Conservation (phyloP, 2,113 vertebrate genomes). For the Cairina moschata region DNA sequence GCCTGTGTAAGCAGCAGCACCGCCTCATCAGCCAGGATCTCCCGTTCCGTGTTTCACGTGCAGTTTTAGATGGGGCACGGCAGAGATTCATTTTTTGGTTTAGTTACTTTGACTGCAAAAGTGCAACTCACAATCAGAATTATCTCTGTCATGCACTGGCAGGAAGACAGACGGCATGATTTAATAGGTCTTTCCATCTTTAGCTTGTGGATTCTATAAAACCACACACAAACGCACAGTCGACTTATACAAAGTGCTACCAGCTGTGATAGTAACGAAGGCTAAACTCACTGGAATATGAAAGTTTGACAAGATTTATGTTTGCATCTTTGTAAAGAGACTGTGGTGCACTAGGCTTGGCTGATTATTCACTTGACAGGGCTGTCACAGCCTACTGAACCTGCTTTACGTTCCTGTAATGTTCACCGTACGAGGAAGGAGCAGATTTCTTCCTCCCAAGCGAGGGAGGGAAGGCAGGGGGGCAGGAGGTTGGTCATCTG, state of each 20-base stretch:
- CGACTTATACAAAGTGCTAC: slow-evolving; percentile 47
- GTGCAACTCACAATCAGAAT: slow-evolving; percentile 52
- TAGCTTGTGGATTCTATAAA: slow-evolving; percentile 43
- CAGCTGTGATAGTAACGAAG: slow-evolving; percentile 67
- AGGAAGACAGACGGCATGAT: slow-evolving; percentile 60
- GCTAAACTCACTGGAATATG: slow-evolving; percentile 66
- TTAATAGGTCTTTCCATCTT: slow-evolving; percentile 63
- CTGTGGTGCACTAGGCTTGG: slow-evolving; percentile 59
- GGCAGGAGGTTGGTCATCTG: background rate
- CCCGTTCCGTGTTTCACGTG: background rate
- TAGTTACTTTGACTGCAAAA: slow-evolving; percentile 52
- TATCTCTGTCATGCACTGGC: slow-evolving; percentile 51
- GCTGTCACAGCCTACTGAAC: slow-evolving; percentile 67
- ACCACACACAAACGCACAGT: background rate
- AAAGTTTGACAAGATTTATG: slow-evolving; percentile 73
- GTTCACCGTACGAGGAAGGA: background rate
- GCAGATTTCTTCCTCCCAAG: background rate
- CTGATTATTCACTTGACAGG: slow-evolving; percentile 72
- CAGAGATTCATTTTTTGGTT: slow-evolving; percentile 50
- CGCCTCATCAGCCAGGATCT: background rate
- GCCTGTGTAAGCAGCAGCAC: background rate
- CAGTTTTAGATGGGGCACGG: background rate
- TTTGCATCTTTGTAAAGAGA: slow-evolving; percentile 69
- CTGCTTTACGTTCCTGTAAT: background rate
- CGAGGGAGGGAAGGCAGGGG: background rate